Evolutionary conservation across 2,888 invertebrate genomes (phyloP).

Genomic region (Drosophila tripunctata): DNA sequence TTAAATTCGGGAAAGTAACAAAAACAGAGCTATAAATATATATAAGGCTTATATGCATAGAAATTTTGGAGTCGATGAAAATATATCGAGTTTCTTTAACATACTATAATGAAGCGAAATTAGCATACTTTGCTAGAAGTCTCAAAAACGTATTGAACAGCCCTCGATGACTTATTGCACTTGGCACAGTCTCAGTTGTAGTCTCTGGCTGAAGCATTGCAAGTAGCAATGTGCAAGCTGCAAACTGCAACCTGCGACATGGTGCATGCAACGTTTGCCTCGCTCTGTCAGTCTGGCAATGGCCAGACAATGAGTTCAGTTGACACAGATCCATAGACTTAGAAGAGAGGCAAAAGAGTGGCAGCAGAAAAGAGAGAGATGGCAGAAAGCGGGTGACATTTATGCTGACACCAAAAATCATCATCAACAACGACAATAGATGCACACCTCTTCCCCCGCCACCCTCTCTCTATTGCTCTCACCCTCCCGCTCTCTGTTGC

Average conservation of each 20-base stretch:
- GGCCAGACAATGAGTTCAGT: conserved; percentile 59
- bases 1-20: too few relatives aligned
- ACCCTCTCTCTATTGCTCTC: neutral
- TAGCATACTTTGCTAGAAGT: too few relatives aligned
- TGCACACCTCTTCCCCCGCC: neutral
- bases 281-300: conserved; percentile 33
- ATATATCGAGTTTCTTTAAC: too few relatives aligned
- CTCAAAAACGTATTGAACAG: too few relatives aligned
- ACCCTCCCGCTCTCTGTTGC: neutral
- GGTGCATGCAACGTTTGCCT: neutral
- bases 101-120: too few relatives aligned
- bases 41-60: too few relatives aligned
- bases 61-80: too few relatives aligned
- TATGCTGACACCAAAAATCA: conserved; percentile 75
- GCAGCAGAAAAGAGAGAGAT: neutral
- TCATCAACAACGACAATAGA: conserved; percentile 55
- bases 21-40: too few relatives aligned
- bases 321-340: conserved; percentile 57
- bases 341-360: neutral
- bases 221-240: too few relatives aligned
- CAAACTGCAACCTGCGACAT: too few relatives aligned
- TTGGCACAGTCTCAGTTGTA: conserved; percentile 21
- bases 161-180: conserved; percentile 33
- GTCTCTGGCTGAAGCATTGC: neutral
- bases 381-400: conserved; percentile 54